Evolutionary conservation across 2,113 vertebrate genomes (phyloP), one percentile per base, ranked within the genome.

Genomic region (Xiphias gladius): DNA sequence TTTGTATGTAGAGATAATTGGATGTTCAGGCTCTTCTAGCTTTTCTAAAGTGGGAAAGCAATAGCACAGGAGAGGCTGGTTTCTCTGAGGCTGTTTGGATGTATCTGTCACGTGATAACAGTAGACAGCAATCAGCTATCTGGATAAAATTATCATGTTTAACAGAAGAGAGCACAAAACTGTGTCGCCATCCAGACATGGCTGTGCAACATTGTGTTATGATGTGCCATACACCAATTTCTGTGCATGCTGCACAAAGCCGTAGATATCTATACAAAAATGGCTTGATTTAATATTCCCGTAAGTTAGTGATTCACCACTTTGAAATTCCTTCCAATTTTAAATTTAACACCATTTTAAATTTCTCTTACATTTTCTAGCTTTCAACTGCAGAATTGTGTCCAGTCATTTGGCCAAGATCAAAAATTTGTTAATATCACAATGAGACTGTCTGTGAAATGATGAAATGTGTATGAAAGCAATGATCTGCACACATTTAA

Each of bases 161-260:
- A 87, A 86, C 88, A 90, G 77, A 90, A 84, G 68, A 80, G 16
- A 66, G 67, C 22, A 58, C 65, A 75, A 86, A 85, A 80, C 50
- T 58, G 73, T 86, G 83, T 80, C 55, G 74, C n/a, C 62, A 72
- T 68, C 24, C 59, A 75, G 20, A 79, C 14, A 2, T 52, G 8
- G 8, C 39, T 74, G 43, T 74, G 55, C 13, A 59, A 32, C 26
- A 55, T 24, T 62, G 24, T 83, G 50, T 75, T 73, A 10, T 52
- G 76, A 83, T 82, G 37, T 64, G 43, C 70, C 37, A 48, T 26
- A 55, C 16, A 16, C 8, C 1, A 3, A 19, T 59, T n/a, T 50
- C 13, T 39, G 28, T 61, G 54, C 11, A 17, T n/a, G 32, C 24
- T 63, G 41, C 76, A 67, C 19, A 57, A 67, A 22, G 20, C 10